These are phyloP conservation scores for Cassiopea xamachana DNA, from an alignment of 30 jellyfish, hydroid and myxozoan species.

Conservation along the genomic window DNA sequence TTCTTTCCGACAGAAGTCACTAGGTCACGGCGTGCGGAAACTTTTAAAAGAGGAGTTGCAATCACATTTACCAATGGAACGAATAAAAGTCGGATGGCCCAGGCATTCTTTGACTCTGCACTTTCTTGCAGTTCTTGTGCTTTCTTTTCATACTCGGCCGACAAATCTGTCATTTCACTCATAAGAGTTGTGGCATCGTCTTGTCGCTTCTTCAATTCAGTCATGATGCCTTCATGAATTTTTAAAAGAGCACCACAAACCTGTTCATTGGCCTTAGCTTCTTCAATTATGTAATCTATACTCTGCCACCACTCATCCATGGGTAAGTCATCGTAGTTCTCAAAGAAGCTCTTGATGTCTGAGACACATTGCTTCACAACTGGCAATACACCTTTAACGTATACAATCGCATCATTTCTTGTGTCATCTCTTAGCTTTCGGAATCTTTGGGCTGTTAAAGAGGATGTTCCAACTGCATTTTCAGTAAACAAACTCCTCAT, in stretches of 20 bases:
- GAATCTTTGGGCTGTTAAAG: too few species aligned
- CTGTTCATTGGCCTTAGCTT: conserved; percentile 10
- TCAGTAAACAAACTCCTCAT: too few species aligned
- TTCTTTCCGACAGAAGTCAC: conserved; percentile 3
- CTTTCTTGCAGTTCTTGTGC: background rate
- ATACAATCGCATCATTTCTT: background rate
- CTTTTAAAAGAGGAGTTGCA: conserved; percentile 16
- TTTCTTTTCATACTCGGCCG: conserved; percentile 24
- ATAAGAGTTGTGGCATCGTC: conserved; percentile 31
- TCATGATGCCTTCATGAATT: conserved; percentile 22
- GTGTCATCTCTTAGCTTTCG: background rate
- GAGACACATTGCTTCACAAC: background rate
- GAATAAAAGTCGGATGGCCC: conserved; percentile 32
- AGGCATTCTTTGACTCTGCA: background rate
- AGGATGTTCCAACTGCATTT: too few species aligned
- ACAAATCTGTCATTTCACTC: conserved; percentile 10
- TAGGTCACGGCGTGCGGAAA: conserved; percentile 1
- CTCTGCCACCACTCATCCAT: conserved; percentile 39
- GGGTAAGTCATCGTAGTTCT: conserved; percentile 14
- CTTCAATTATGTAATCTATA: conserved; percentile 20
- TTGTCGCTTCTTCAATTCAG: background rate
- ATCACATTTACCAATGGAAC: conserved; percentile 8
- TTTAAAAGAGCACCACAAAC: background rate
- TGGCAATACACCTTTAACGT: background rate
- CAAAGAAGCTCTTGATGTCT: conserved; percentile 5